phyloP scores from a whole-genome alignment of 2,797 vertebrate genomes.

The Apodemus agrarius region DNA sequence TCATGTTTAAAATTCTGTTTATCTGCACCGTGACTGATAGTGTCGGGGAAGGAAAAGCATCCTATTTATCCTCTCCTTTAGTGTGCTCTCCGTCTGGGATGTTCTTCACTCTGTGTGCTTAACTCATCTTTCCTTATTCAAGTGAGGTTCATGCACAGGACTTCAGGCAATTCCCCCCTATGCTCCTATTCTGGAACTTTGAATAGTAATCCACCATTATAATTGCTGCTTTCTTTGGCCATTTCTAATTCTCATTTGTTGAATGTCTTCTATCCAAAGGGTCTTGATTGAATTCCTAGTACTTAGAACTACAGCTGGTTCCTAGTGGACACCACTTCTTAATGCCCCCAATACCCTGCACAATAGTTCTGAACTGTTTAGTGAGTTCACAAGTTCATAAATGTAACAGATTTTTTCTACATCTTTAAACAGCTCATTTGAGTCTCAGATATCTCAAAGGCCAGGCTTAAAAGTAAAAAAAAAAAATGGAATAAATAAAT shows the following conservation, averaged over 20 bases:
- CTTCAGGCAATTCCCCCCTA: not conserved
- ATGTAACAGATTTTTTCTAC: not conserved
- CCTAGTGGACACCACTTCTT: fast-evolving
- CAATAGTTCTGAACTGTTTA: not conserved
- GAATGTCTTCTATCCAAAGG: not conserved
- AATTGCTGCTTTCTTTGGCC: not conserved
- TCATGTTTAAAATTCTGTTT: conserved; percentile 69
- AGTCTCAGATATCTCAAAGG: not conserved
- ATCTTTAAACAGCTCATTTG: not conserved
- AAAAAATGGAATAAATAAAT: not conserved
- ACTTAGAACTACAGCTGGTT: not conserved
- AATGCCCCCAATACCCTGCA: not conserved
- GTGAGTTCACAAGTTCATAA: not conserved
- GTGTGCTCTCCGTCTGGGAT: not conserved
- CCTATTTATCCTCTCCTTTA: conserved; percentile 12
- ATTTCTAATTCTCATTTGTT: not conserved
- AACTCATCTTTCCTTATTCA: not conserved
- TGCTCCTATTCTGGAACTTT: not conserved
- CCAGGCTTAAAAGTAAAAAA: not conserved
- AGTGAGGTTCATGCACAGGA: not conserved
- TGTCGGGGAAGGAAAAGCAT: conserved; percentile 16
- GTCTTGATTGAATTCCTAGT: not conserved
- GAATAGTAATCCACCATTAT: not conserved
- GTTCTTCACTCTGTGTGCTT: not conserved
- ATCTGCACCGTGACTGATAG: conserved; percentile 70